phyloP scores from a whole-genome alignment of 2,888 invertebrate genomes.

The Colostygia pectinataria region DNA sequence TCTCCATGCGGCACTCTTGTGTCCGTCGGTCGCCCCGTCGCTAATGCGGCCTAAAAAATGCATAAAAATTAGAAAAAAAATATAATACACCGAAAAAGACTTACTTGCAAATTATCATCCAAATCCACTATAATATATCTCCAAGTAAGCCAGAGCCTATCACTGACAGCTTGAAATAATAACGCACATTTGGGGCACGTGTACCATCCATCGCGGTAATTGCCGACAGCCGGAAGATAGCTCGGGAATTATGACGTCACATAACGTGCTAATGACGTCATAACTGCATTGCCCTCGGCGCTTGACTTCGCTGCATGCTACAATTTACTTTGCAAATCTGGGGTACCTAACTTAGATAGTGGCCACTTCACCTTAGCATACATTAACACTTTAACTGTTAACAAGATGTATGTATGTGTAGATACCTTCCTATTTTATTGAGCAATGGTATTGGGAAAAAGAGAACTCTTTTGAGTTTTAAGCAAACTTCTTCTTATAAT shows the following conservation, averaged over 20 bases:
- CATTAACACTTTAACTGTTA: neutral
- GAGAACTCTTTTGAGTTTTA: too few species aligned
- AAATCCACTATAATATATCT: slow-evolving; percentile 5
- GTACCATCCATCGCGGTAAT: slow-evolving; percentile 71
- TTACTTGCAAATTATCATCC: neutral
- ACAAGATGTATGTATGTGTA: too few species aligned
- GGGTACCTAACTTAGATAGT: slow-evolving; percentile 5
- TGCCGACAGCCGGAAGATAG: slow-evolving; percentile 77
- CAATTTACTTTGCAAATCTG: slow-evolving; percentile 29
- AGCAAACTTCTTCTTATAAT: too few species aligned
- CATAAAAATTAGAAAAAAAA: too few species aligned
- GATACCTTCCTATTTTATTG: too few species aligned
- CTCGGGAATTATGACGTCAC: slow-evolving; percentile 74
- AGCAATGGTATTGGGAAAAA: too few species aligned
- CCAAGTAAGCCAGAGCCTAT: slow-evolving; percentile 26
- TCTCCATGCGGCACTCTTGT: too few species aligned
- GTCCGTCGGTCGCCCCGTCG: too few species aligned
- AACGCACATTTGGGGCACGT: slow-evolving; percentile 65
- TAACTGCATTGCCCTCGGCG: slow-evolving; percentile 74
- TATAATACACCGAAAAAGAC: neutral
- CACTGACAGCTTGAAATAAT: slow-evolving; percentile 49
- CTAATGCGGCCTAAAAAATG: too few species aligned
- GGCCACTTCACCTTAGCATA: slow-evolving; percentile 5
- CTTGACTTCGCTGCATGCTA: slow-evolving; percentile 50
- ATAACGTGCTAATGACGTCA: slow-evolving; percentile 79